phyloP scores from a whole-genome alignment of 1,140 invertebrate species.

The Xylocopa sonorina region DNA sequence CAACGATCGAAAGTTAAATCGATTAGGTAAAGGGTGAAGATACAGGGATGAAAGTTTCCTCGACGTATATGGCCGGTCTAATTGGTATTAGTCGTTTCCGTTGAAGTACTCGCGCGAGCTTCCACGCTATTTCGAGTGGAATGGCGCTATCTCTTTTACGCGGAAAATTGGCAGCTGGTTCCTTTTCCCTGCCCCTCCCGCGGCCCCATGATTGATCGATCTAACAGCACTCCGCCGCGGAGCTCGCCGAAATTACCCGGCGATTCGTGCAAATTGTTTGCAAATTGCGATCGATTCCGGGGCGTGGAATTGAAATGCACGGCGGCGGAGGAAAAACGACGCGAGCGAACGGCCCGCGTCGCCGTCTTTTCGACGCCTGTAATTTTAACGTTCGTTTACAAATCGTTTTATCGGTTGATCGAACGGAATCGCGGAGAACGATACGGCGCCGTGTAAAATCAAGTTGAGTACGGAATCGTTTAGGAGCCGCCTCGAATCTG shows the following conservation, averaged over 20 bases:
- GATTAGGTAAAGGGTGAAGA: not conserved
- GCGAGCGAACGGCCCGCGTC: not conserved
- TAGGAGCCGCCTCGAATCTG: not conserved
- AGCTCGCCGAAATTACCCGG: constrained; percentile 58
- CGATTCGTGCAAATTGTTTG: constrained; percentile 68
- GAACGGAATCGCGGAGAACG: not conserved
- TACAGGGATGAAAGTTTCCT: not conserved
- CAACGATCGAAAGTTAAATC: not conserved
- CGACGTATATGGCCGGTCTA: not conserved
- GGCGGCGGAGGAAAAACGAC: constrained; percentile 11
- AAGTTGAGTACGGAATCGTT: not conserved
- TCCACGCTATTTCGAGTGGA: not conserved
- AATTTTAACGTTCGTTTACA: not conserved
- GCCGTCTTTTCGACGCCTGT: not conserved
- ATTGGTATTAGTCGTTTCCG: constrained; percentile 22
- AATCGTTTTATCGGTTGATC: not conserved
- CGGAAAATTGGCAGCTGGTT: constrained; percentile 25
- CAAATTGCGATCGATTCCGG: constrained; percentile 62
- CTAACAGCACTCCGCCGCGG: constrained; percentile 17
- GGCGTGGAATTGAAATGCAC: constrained; percentile 45
- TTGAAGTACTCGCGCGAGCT: not conserved
- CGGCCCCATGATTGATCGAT: constrained; percentile 60
- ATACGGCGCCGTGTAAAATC: not conserved
- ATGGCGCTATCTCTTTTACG: not conserved
- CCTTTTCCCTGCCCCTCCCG: not conserved